phyloP scores from a whole-genome alignment of 2,113 vertebrate species.

The Heterochromis multidens region DNA sequence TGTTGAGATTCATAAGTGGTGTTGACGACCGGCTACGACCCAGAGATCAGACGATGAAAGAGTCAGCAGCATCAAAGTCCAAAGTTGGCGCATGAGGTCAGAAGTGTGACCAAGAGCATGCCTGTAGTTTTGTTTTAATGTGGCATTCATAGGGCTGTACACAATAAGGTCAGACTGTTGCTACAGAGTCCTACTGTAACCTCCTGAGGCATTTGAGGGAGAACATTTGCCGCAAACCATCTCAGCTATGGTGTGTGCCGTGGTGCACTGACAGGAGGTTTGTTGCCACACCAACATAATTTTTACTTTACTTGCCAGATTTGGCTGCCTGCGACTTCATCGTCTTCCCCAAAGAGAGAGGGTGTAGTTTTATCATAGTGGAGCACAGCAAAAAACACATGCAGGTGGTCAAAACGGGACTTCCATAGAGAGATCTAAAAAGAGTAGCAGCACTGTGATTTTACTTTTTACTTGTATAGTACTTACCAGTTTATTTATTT shows the following conservation, averaged over 20 bases:
- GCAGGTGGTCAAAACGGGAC: background rate
- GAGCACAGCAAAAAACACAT: background rate
- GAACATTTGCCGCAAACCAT: accelerated
- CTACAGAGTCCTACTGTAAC: background rate
- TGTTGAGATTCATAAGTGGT: accelerated
- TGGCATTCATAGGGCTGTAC: too few relatives aligned
- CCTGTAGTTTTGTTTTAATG: too few relatives aligned
- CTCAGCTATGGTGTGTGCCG: background rate
- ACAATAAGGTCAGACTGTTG: too few relatives aligned
- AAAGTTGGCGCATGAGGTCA: too few relatives aligned
- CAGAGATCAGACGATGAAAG: background rate
- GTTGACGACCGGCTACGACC: background rate
- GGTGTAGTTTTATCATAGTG: too few relatives aligned
- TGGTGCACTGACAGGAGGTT: accelerated
- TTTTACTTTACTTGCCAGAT: background rate
- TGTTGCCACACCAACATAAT: background rate
- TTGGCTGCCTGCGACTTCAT: background rate
- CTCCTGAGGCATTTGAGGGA: background rate
- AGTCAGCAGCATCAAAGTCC: background rate
- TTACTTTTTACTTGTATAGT: background rate
- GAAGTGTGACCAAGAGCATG: too few relatives aligned
- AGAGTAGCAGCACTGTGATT: background rate
- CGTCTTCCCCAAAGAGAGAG: too few relatives aligned
- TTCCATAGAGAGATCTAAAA: background rate
- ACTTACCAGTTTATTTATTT: background rate